Base-by-base conservation (phyloP, 2,113 vertebrate species). In the Coracopsis vasa region DNA sequence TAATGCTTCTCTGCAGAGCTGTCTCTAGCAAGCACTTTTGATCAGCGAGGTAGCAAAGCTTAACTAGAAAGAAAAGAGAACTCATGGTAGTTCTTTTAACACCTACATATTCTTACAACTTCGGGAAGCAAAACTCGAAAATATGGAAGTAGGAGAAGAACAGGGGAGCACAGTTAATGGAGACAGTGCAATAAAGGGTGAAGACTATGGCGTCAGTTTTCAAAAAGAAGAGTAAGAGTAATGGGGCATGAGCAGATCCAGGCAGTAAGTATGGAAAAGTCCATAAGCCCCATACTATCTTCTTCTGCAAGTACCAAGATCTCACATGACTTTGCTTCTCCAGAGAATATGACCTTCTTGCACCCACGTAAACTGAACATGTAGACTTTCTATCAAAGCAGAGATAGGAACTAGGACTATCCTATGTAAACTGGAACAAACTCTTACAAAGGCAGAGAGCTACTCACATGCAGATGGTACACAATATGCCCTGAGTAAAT, bases 241-340 rank as follows among this genome's bases (percentile, higher is more conserved):
- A 73, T 0, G 0, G 13, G 13, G 11, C 64, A 65, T 11, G 18
- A 77, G 23, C 29, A 86, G 23, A 33, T 13, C 13, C 73, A 17
- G 29, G 20, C 41, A 65, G 11, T 2, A 2, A 11, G 15, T 18
- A 70, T 12, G 4, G 54, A 70, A 62, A 88, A 82, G 0, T 0
- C 31, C 16, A 0, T 31, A 81, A 85, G 24, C 8, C 5, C 31
- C 27, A 66, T 0, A n/a, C 12, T 11, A 74, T 19, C 35, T 65
- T 25, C 64, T 83, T 51, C 66, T 48, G 9, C 48, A 78, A n/a
- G 13, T 44, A 37, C n/a, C 25, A 90, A 74, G 33, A 65, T 47
- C 60, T 87, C 29, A 65, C 29, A 39, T 0, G 4, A 35, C 29
- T 77, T 67, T 60, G 39, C 21, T 64, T 23, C 27, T 62, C n/a